Percentiles rank a stretch among this genome's conserved stretches.
Conservation (phyloP, 2,888 invertebrate species). For the Sycophila texana region DNA sequence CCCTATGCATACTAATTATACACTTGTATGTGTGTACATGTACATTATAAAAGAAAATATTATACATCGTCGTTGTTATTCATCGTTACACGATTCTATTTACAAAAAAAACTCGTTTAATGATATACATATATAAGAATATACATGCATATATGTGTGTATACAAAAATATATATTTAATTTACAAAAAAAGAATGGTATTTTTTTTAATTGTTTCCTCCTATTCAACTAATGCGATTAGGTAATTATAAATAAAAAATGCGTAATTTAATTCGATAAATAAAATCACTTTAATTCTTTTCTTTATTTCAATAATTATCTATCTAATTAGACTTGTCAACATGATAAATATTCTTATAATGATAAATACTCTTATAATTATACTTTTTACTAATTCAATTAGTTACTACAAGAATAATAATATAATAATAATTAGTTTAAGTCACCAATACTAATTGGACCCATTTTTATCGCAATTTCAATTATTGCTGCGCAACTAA, state of each 20-base stretch:
- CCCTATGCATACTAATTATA: slow-evolving; percentile 46
- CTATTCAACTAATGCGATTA: background rate
- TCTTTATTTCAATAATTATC: slow-evolving; percentile 8
- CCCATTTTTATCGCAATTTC: slow-evolving; percentile 22
- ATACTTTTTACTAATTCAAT: slow-evolving; percentile 31
- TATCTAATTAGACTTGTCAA: slow-evolving; percentile 33
- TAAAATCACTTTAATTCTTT: slow-evolving; percentile 49
- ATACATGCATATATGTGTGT: slow-evolving; percentile 53
- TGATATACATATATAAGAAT: slow-evolving; percentile 54
- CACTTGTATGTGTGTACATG: slow-evolving; percentile 55
- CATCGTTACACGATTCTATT: slow-evolving; percentile 70
- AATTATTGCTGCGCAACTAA: slow-evolving; percentile 20
- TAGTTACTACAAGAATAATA: slow-evolving; percentile 5
- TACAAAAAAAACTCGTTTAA: slow-evolving; percentile 57
- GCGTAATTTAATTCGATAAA: slow-evolving; percentile 40
- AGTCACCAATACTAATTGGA: slow-evolving; percentile 32
- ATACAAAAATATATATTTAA: slow-evolving; percentile 57
- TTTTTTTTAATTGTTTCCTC: background rate
- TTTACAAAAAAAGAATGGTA: slow-evolving; percentile 50
- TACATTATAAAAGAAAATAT: slow-evolving; percentile 55
- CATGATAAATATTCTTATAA: slow-evolving; percentile 45
- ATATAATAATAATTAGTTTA: slow-evolving; percentile 16
- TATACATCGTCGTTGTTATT: slow-evolving; percentile 69
- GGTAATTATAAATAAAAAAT: slow-evolving; percentile 11
- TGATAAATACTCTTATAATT: slow-evolving; percentile 44